Evolutionary conservation across 2,113 vertebrate species (phyloP).

Genomic region (Poeciliopsis retropinna): DNA sequence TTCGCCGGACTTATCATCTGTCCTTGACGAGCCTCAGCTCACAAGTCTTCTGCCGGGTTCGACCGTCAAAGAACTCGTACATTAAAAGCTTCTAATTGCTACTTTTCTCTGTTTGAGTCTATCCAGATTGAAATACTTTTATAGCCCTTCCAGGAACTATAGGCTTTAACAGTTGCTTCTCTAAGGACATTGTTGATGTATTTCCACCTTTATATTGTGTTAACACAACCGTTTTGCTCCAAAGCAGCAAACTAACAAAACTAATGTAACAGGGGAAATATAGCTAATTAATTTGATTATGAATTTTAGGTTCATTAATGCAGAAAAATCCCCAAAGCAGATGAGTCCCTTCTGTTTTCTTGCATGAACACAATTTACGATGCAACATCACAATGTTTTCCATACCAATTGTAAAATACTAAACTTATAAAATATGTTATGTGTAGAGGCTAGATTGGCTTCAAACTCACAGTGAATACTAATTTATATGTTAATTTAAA

Average conservation of each 20-base stretch:
- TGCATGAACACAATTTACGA: not conserved
- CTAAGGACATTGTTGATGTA: not conserved
- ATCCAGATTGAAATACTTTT: conserved; percentile 19
- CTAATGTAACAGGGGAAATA: not conserved
- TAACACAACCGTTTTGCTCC: not conserved
- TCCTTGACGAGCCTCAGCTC: too few relatives aligned
- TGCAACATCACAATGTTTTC: not conserved
- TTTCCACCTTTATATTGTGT: too few relatives aligned
- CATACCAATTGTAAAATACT: not conserved
- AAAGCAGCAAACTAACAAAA: not conserved
- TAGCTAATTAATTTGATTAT: too few relatives aligned
- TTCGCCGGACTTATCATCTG: too few relatives aligned
- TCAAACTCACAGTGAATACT: not conserved
- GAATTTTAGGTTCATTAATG: too few relatives aligned
- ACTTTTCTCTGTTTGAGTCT: too few relatives aligned
- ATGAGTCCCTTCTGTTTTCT: not conserved
- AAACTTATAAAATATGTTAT: not conserved
- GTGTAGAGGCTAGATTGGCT: not conserved
- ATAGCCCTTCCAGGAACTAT: not conserved
- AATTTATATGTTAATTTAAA: not conserved
- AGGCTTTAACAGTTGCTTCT: not conserved
- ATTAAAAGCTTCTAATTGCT: too few relatives aligned
- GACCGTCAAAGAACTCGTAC: too few relatives aligned
- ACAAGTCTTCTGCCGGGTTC: too few relatives aligned
- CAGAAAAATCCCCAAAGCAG: too few relatives aligned